Percentiles rank a stretch among this genome's conserved stretches.
Conservation (phyloP, 2,888 invertebrate genomes). For the Acrocera orbiculus region DNA sequence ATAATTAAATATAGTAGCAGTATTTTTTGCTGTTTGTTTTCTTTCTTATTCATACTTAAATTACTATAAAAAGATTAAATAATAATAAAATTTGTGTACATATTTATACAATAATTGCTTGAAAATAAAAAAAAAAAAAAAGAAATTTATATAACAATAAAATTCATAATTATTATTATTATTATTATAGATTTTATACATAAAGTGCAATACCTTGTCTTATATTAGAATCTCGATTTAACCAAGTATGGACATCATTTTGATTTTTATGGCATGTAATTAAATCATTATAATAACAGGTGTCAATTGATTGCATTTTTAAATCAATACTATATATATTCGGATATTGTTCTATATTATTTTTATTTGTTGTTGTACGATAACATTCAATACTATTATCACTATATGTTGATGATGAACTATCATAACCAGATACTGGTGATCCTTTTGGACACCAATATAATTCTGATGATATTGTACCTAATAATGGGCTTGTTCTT, state of each 20-base stretch:
- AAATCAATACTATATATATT: conserved; percentile 34
- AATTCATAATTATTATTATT: not conserved
- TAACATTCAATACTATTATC: conserved; percentile 17
- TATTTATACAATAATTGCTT: too few species aligned
- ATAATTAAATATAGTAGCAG: too few species aligned
- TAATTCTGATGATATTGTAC: conserved; percentile 19
- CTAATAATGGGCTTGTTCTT: conserved; percentile 16
- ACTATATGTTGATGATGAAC: conserved; percentile 29
- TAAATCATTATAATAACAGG: conserved; percentile 36
- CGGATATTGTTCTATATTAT: too few species aligned
- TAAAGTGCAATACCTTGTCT: conserved; percentile 15
- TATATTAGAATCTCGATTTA: conserved; percentile 32
- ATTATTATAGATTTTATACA: conserved; percentile 9
- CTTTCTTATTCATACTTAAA: too few species aligned
- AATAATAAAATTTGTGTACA: too few species aligned
- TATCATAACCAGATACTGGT: conserved; percentile 31
- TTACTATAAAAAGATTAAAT: too few species aligned
- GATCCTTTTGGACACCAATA: conserved; percentile 32
- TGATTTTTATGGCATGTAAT: conserved; percentile 28
- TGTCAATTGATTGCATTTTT: conserved; percentile 37
- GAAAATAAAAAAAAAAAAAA: not conserved
- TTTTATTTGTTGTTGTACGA: too few species aligned
- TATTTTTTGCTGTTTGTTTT: too few species aligned
- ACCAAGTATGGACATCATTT: conserved; percentile 38
- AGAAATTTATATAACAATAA: not conserved